Percentiles rank a stretch among this genome's conserved stretches.
phyloP scores from a whole-genome alignment of 2,888 invertebrate species.

The Steinernema carpocapsae region DNA sequence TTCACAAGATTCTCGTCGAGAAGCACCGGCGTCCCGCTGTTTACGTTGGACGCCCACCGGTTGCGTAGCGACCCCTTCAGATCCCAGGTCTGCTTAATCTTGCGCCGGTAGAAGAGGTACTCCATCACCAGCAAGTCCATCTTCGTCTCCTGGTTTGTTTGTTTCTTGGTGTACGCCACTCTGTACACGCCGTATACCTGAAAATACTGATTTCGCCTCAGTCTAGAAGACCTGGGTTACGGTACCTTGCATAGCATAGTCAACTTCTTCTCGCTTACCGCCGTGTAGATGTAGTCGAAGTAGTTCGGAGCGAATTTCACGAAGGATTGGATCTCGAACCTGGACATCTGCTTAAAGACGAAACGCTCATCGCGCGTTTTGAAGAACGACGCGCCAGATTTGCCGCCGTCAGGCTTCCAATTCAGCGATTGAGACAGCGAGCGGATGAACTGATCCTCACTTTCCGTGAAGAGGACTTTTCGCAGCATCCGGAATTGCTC shows the following conservation, averaged over 20 bases:
- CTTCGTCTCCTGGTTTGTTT: conserved; percentile 68
- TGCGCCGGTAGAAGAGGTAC: conserved; percentile 87
- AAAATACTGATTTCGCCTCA: neutral
- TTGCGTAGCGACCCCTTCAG: conserved; percentile 94
- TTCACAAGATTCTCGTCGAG: conserved; percentile 94
- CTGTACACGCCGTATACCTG: conserved; percentile 67
- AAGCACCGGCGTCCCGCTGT: conserved; percentile 78
- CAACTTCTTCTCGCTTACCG: conserved; percentile 67
- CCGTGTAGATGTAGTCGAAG: conserved; percentile 81
- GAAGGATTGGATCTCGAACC: conserved; percentile 87
- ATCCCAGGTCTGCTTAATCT: conserved; percentile 80
- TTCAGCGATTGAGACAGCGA: conserved; percentile 83
- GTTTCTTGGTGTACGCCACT: conserved; percentile 61
- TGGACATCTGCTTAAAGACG: conserved; percentile 74
- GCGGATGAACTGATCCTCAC: conserved; percentile 76
- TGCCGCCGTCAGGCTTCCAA: conserved; percentile 92
- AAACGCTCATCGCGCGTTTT: conserved; percentile 63
- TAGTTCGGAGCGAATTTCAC: conserved; percentile 92
- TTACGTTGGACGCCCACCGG: conserved; percentile 75
- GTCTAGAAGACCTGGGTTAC: neutral
- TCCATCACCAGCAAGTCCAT: conserved; percentile 90
- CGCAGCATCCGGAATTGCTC: conserved; percentile 86
- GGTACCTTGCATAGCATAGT: conserved; percentile 81
- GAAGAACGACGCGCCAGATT: conserved; percentile 93
- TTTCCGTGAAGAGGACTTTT: conserved; percentile 74